Percentiles rank a stretch among this genome's conserved stretches.
Evolutionary conservation across 2,888 invertebrate genomes (phyloP).

Genomic region (Exocentrus adspersus): DNA sequence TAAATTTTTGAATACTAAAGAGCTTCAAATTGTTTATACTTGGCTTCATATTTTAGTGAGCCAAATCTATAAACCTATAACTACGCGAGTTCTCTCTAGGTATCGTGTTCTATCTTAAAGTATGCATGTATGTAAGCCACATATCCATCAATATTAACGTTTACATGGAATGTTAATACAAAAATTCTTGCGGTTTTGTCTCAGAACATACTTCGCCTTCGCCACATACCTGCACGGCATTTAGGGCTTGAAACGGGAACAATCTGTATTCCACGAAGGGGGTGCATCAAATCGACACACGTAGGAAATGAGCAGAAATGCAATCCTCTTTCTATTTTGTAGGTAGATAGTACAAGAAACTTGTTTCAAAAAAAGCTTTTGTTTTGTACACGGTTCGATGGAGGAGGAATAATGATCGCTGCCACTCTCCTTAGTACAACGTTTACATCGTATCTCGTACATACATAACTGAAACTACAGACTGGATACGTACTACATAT

Average conservation of each 20-base stretch:
- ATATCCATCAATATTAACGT: not conserved
- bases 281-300: conserved; percentile 15
- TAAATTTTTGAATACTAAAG: too few relatives aligned
- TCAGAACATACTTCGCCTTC: not conserved
- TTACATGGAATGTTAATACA: conserved; percentile 4
- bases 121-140: too few relatives aligned
- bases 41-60: too few relatives aligned
- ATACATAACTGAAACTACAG: too few relatives aligned
- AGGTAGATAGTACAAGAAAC: conserved; percentile 8
- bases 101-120: too few relatives aligned
- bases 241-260: not conserved
- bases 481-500: too few relatives aligned
- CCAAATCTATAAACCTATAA: too few relatives aligned
- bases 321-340: conserved; percentile 12
- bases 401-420: not conserved
- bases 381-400: not conserved
- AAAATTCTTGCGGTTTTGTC: not conserved
- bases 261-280: conserved; percentile 7
- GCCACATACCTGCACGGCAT: conserved; percentile 2
- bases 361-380: conserved; percentile 13
- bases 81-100: too few relatives aligned
- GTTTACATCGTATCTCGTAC: too few relatives aligned
- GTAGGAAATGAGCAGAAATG: conserved; percentile 15
- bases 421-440: not conserved
- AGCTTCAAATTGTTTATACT: too few relatives aligned